Evolutionary conservation across 92 coral and sea anemone species (phyloP).

Genomic region (Desmophyllum pertusum): DNA sequence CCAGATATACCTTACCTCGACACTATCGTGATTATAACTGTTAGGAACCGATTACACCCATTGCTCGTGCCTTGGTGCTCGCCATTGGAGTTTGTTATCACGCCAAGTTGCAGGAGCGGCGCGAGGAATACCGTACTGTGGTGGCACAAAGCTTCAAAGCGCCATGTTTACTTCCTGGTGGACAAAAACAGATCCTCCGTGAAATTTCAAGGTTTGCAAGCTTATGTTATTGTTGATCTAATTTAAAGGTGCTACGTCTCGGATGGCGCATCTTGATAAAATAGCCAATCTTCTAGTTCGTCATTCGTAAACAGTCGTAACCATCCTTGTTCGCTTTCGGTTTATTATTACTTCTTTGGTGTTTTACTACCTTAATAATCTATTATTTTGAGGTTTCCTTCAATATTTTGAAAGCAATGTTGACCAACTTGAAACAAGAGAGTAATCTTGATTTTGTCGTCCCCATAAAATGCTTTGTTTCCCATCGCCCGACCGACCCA

Average conservation of each 20-base stretch:
- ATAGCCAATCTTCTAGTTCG: too few species aligned
- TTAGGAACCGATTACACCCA: constrained; percentile 47
- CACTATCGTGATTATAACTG: neutral
- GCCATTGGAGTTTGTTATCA: constrained; percentile 92
- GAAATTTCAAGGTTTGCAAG: constrained; percentile 66
- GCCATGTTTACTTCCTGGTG: constrained; percentile 59
- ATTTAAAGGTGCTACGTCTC: neutral
- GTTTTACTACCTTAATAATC: too few species aligned
- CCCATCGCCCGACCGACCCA: too few species aligned
- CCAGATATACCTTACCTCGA: neutral
- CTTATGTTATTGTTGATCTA: neutral
- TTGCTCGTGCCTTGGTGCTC: constrained; percentile 78
- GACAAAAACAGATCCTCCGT: constrained; percentile 50
- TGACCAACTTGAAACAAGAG: too few species aligned
- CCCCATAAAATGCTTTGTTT: too few species aligned
- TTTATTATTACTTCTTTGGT: too few species aligned
- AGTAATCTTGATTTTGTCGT: too few species aligned
- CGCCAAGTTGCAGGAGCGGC: constrained; percentile 74
- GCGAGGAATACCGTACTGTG: constrained; percentile 47
- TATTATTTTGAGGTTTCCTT: too few species aligned
- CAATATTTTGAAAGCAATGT: too few species aligned
- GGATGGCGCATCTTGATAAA: too few species aligned
- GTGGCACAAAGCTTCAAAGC: constrained; percentile 40
- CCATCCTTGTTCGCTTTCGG: too few species aligned
- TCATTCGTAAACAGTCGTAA: too few species aligned